Conservation (phyloP, 2,888 invertebrate genomes). For the Tromatobia lineatoria region DNA sequence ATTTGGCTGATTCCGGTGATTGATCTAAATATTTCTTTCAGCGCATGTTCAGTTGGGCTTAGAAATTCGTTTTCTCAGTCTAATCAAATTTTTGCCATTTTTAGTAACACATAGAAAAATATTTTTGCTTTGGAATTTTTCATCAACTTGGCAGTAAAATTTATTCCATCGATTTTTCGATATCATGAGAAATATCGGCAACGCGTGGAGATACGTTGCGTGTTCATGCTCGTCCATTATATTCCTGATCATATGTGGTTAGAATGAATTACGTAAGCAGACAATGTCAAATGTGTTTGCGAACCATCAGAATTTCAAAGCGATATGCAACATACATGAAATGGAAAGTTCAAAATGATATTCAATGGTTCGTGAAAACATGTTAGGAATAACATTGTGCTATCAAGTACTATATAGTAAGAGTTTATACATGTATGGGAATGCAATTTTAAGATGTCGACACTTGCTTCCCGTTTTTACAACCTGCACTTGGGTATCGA, state of each 20-base stretch:
- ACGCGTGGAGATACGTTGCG: background rate
- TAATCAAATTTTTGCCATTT: background rate
- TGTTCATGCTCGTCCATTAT: background rate
- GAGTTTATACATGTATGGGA: background rate
- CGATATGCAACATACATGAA: constrained; percentile 15
- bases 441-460: constrained; percentile 5
- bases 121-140: background rate
- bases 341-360: background rate
- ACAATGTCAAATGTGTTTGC: background rate
- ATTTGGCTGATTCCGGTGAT: too few species aligned
- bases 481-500: constrained; percentile 11
- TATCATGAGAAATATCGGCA: background rate
- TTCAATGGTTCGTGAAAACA: constrained; percentile 11
- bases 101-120: background rate
- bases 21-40: too few species aligned
- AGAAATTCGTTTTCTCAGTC: too few species aligned
- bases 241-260: background rate
- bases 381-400: constrained; percentile 13
- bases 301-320: constrained; percentile 13
- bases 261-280: background rate
- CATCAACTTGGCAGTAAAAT: background rate
- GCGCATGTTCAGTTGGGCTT: too few species aligned
- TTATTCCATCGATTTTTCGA: background rate
- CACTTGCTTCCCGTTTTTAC: constrained; percentile 7
- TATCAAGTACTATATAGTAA: background rate